phyloP scores from a whole-genome alignment of 2,888 invertebrate genomes.

The Actias luna region DNA sequence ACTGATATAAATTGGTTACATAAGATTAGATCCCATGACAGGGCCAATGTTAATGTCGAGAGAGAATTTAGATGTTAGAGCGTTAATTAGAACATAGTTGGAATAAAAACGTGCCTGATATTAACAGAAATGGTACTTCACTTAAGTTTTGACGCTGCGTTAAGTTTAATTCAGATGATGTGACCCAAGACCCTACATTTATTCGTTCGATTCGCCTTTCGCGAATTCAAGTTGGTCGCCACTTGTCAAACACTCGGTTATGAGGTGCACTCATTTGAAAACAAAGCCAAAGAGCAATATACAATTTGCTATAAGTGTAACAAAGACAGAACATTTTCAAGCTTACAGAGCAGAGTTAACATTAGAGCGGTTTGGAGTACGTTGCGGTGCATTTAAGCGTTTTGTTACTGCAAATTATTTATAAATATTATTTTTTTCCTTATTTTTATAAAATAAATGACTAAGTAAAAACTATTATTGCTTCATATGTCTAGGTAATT shows the following conservation, averaged over 20 bases:
- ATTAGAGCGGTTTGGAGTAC: slow-evolving; percentile 26
- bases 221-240: slow-evolving; percentile 48
- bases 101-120: slow-evolving; percentile 45
- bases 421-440: neutral
- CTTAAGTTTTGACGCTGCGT: slow-evolving; percentile 65
- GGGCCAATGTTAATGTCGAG: slow-evolving; percentile 48
- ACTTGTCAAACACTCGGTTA: slow-evolving; percentile 41
- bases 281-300: slow-evolving; percentile 5
- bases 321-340: slow-evolving; percentile 10
- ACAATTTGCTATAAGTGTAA: neutral
- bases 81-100: slow-evolving; percentile 65
- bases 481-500: neutral
- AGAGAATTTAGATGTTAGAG: slow-evolving; percentile 47
- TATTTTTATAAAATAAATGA: neutral
- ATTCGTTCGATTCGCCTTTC: slow-evolving; percentile 56
- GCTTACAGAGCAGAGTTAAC: slow-evolving; percentile 16
- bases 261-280: neutral
- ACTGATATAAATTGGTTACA: slow-evolving; percentile 71
- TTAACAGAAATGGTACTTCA: slow-evolving; percentile 66
- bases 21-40: slow-evolving; percentile 76
- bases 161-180: slow-evolving; percentile 48
- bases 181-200: slow-evolving; percentile 73
- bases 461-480: neutral
- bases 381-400: slow-evolving; percentile 22
- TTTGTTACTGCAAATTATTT: slow-evolving; percentile 25